Evolutionary conservation across 2,888 invertebrate species (phyloP).

Genomic region (Platycnemis pennipes): DNA sequence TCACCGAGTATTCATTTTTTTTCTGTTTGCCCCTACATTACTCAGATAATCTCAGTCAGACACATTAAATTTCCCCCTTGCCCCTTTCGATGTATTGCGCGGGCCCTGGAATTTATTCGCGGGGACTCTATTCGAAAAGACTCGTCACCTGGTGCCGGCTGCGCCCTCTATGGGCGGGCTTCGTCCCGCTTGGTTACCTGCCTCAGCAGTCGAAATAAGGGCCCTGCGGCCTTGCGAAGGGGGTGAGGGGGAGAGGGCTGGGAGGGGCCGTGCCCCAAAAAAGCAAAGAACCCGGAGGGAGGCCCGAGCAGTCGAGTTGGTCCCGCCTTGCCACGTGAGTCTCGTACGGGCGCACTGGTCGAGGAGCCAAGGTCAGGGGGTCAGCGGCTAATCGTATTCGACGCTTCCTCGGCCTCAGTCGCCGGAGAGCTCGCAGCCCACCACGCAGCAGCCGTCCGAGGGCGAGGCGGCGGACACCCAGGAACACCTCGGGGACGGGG

Average conservation of each 20-base stretch:
- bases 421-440: constrained; percentile 16
- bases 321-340: constrained; percentile 10
- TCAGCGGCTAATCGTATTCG: constrained; percentile 32
- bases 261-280: constrained; percentile 6
- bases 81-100: neutral
- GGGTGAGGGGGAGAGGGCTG: neutral
- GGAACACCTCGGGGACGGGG: neutral
- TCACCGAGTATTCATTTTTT: too few species aligned
- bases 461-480: neutral
- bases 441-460: neutral
- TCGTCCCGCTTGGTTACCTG: too few species aligned
- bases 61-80: neutral
- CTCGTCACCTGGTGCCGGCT: neutral
- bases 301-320: neutral
- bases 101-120: neutral
- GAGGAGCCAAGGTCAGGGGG: constrained; percentile 58
- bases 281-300: neutral
- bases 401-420: constrained; percentile 48
- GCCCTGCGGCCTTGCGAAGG: too few species aligned
- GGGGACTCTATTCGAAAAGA: neutral
- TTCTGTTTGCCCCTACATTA: too few species aligned
- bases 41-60: neutral
- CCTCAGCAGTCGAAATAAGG: too few species aligned
- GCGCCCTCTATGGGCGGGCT: too few species aligned
- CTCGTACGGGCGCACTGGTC: neutral